Evolutionary conservation across 2,797 vertebrate species (phyloP).

Genomic region (Oreortyx pictus): DNA sequence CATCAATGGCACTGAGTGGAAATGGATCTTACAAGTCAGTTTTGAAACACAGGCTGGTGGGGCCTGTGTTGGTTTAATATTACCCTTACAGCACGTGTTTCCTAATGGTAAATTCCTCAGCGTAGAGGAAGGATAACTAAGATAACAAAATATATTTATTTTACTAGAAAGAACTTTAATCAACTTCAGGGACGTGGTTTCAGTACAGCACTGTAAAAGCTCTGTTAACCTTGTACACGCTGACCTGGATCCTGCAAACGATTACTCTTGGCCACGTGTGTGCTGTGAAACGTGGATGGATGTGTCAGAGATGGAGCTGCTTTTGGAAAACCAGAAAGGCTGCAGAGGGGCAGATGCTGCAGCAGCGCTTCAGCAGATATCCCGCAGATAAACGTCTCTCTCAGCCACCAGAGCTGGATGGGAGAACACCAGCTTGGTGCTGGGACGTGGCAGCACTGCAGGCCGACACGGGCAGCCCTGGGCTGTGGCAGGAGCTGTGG

Average conservation of each 20-base stretch:
- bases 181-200: background rate
- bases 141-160: slow-evolving; percentile 1
- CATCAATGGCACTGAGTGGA: background rate
- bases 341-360: background rate
- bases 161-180: background rate
- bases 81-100: background rate
- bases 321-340: background rate
- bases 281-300: accelerated
- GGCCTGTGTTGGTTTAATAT: background rate
- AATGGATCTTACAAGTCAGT: background rate
- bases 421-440: background rate
- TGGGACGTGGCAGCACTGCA: background rate
- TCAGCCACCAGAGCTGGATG: background rate
- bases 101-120: background rate
- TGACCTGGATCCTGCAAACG: slow-evolving; percentile 5
- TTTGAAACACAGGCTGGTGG: background rate
- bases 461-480: background rate
- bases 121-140: slow-evolving; percentile 3
- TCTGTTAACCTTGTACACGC: background rate
- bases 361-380: background rate
- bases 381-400: background rate
- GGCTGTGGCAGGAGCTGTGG: background rate
- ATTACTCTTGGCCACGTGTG: background rate
- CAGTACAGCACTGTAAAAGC: background rate
- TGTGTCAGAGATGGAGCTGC: background rate